Evolutionary conservation across 37 sponge, comb jelly and placozoan species (phyloP), one percentile per base, ranked within the genome.

Genomic region (Ianthella basta): DNA sequence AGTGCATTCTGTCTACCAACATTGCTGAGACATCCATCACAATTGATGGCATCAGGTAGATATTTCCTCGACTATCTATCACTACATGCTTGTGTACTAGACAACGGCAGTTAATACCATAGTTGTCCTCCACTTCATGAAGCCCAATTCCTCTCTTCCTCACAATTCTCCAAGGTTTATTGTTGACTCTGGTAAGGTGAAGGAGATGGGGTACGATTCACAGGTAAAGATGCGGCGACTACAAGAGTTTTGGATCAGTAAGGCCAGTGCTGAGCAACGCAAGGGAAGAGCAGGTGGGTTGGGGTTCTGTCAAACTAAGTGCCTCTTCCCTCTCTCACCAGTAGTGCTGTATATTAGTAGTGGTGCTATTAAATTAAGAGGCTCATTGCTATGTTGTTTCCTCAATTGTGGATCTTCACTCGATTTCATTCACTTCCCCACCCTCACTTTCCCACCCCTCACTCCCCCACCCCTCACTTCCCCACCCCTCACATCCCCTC

Each of bases 231-330:
- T 97, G 93, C 86, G 92, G 37, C 77, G 93, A 50, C 83, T 97
- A 14, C 98, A 97, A 72, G 98, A 97, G 85, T 97, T 97, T 70
- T 97, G 98, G 98, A 92, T 97, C 82, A 97, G 98, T 63, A 88
- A 90, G 18, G 98, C 98, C 75, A 97, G 98, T 82, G 91, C 98
- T 29, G 98, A 97, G 75, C 98, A 97, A 89, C 54, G 98, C 39
- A 97, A 97, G 84, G 98, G 98, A 60, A 88, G 98, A 67, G 98
- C 98, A 81, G 91, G 91, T 90, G 24, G 1, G 19, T 3, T 0
- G 19, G 23, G 38, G 15, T 21, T 32, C 33, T 24, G 4, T n/a
- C 50, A 36, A 24, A 15, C n/a, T n/a, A n/a, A n/a, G n/a, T n/a
- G n/a, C n/a, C n/a, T n/a, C n/a, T n/a, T n/a, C n/a, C n/a, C n/a